Conservation (phyloP, 1,140 invertebrate genomes). For the Aphidius ervi region DNA sequence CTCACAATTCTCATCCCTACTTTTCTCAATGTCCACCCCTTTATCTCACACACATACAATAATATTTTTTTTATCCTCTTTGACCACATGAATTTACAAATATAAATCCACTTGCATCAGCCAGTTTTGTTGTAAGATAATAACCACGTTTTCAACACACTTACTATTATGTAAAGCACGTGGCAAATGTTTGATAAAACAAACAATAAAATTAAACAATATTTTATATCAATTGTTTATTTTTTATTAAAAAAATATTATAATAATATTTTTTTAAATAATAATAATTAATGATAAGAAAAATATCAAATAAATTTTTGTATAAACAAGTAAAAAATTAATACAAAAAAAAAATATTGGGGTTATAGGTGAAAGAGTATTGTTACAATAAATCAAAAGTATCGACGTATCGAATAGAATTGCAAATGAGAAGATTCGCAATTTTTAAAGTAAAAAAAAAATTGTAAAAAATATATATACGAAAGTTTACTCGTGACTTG, state of each 20-base stretch:
- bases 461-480: slow-evolving; percentile 11
- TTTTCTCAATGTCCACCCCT: too few relatives aligned
- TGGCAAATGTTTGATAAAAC: slow-evolving; percentile 46
- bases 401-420: slow-evolving; percentile 53
- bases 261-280: not conserved
- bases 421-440: slow-evolving; percentile 49
- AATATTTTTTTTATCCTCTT: too few relatives aligned
- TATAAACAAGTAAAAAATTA: not conserved
- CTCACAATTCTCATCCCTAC: too few relatives aligned
- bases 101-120: slow-evolving; percentile 28
- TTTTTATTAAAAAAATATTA: slow-evolving; percentile 1
- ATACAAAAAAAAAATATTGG: slow-evolving; percentile 5
- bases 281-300: not conserved
- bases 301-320: not conserved
- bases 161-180: slow-evolving; percentile 48
- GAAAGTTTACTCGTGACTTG: slow-evolving; percentile 13
- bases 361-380: slow-evolving; percentile 36
- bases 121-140: slow-evolving; percentile 42
- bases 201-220: slow-evolving; percentile 38
- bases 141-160: slow-evolving; percentile 48
- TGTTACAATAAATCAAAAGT: slow-evolving; percentile 54
- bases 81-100: too few relatives aligned
- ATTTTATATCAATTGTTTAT: not conserved
- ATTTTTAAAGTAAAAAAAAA: slow-evolving; percentile 46
- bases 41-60: too few relatives aligned